These are phyloP conservation scores for Kryptopterus vitreolus DNA, from an alignment of 2,797 vertebrate genomes.

Conservation along the genomic window DNA sequence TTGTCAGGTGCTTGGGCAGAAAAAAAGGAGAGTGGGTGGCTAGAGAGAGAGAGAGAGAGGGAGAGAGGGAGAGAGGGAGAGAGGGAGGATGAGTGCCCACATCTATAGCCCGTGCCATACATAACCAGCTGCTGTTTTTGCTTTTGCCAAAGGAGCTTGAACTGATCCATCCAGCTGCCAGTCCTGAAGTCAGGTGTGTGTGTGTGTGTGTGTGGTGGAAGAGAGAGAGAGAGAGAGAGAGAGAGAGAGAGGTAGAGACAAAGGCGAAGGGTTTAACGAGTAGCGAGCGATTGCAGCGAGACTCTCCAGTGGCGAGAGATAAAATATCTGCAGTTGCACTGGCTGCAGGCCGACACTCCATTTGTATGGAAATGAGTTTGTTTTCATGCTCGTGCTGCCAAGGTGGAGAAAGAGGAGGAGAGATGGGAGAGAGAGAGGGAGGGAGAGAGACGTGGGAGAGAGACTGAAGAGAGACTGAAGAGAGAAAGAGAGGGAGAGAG, in stretches of 20 bases:
- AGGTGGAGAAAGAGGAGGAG: constrained; percentile 56
- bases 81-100: constrained; percentile 42
- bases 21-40: constrained; percentile 43
- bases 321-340: constrained; percentile 82
- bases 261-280: constrained; percentile 68
- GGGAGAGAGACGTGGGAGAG: constrained; percentile 54
- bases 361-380: constrained; percentile 85
- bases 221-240: constrained; percentile 52
- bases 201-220: too few relatives aligned
- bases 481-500: constrained; percentile 52
- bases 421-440: constrained; percentile 43
- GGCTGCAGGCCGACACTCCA: constrained; percentile 76
- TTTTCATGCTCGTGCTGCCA: constrained; percentile 73
- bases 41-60: constrained; percentile 35
- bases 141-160: constrained; percentile 65
- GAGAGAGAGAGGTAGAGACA: constrained; percentile 37
- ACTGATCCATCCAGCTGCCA: constrained; percentile 70
- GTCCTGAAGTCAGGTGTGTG: constrained; percentile 60
- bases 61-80: background rate
- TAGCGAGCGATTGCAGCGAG: constrained; percentile 65
- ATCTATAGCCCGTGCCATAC: constrained; percentile 60
- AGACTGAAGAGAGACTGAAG: constrained; percentile 60
- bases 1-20: constrained; percentile 55
- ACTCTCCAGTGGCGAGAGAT: constrained; percentile 73
- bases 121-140: constrained; percentile 69